Conservation (phyloP, 2,888 invertebrate genomes). For the Hypercompe scribonia region DNA sequence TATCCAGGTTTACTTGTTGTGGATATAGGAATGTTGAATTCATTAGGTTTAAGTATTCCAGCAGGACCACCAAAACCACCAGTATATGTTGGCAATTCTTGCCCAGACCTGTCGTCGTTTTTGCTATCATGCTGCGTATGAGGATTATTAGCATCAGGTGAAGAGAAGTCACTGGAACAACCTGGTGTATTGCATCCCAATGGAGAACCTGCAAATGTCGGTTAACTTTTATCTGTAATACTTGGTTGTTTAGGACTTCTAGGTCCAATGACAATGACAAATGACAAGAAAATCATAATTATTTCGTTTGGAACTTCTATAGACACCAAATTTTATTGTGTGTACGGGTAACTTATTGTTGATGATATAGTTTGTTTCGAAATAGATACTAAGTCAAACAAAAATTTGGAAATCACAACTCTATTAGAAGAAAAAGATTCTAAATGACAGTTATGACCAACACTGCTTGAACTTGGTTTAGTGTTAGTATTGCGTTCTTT, state of each 20-base stretch:
- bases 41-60: conserved; percentile 52
- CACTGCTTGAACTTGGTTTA: conserved; percentile 30
- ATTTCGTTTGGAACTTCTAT: conserved; percentile 40
- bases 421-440: conserved; percentile 3
- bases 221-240: conserved; percentile 13
- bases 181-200: conserved; percentile 38
- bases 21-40: conserved; percentile 27
- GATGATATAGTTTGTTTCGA: conserved; percentile 17
- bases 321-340: conserved; percentile 44
- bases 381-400: conserved; percentile 17
- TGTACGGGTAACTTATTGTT: conserved; percentile 38
- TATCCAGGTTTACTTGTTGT: conserved; percentile 31
- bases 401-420: conserved; percentile 27
- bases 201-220: conserved; percentile 20
- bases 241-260: conserved; percentile 20
- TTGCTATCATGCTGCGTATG: conserved; percentile 18
- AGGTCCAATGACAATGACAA: no score
- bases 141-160: conserved; percentile 17
- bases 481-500: conserved; percentile 17
- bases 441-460: conserved; percentile 35
- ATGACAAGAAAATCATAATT: conserved; percentile 24
- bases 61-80: conserved; percentile 67
- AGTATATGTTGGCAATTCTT: conserved; percentile 55
- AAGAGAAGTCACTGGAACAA: conserved; percentile 26
- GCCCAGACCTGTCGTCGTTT: conserved; percentile 9